Conservation (phyloP, 2,888 invertebrate species). For the Chrysodeixis includens region DNA sequence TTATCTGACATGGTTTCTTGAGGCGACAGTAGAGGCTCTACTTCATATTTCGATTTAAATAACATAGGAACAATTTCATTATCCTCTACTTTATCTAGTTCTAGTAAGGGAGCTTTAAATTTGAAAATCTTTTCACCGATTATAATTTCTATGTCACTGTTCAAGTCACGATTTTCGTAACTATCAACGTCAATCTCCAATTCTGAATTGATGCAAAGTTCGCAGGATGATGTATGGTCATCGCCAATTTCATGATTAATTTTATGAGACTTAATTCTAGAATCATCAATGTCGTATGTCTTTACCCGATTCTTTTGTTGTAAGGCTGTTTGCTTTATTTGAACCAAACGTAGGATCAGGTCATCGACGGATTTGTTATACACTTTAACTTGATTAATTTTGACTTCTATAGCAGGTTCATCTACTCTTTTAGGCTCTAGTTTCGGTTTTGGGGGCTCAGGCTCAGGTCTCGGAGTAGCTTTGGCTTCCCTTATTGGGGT, state of each 20-base stretch:
- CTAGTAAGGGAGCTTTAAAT: conserved; percentile 53
- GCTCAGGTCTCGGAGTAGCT: conserved; percentile 3
- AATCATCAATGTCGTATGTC: background rate
- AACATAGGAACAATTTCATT: conserved; percentile 55
- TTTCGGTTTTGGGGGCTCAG: conserved; percentile 17
- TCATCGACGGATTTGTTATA: conserved; percentile 59
- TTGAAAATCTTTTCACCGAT: conserved; percentile 71
- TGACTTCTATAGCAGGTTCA: conserved; percentile 51
- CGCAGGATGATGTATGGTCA: background rate
- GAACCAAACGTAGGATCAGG: conserved; percentile 63
- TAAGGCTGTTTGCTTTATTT: conserved; percentile 59
- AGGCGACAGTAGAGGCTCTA: conserved; percentile 8
- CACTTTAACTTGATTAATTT: conserved; percentile 61
- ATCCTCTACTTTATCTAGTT: conserved; percentile 46
- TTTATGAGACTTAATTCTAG: conserved; percentile 10
- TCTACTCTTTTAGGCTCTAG: conserved; percentile 33
- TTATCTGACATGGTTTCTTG: background rate
- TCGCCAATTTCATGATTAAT: background rate
- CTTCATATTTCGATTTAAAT: conserved; percentile 60
- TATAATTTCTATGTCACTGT: conserved; percentile 64
- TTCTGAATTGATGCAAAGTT: conserved; percentile 34
- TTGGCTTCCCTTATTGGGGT: conserved; percentile 3
- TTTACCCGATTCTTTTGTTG: conserved; percentile 16
- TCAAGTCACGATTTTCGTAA: conserved; percentile 5
- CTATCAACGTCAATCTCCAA: conserved; percentile 32